A percentile compares a stretch with the other conserved stretches of the same genome.
Evolutionary conservation across 2,797 vertebrate genomes (phyloP).

Genomic region (Cuniculus paca): DNA sequence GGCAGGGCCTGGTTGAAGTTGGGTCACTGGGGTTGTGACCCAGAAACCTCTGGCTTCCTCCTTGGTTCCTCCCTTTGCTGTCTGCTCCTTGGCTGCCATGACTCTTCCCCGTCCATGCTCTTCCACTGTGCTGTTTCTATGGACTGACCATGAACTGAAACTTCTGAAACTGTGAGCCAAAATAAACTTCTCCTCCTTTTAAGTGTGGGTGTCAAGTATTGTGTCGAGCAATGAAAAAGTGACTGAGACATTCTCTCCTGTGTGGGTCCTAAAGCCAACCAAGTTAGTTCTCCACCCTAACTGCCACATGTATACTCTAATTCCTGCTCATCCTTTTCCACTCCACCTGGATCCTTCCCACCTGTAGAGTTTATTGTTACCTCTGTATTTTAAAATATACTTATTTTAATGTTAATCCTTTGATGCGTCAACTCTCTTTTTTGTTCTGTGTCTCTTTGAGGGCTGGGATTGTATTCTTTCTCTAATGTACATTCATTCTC

Average conservation of each 20-base stretch:
- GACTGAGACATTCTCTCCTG: background rate
- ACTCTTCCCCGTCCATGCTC: background rate
- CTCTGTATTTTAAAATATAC: background rate
- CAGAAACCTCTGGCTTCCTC: background rate
- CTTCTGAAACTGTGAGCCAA: background rate
- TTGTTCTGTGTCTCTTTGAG: background rate
- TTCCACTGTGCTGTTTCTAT: background rate
- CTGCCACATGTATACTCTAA: background rate
- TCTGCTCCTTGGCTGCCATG: background rate
- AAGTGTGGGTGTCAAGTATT: background rate
- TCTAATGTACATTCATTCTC: background rate
- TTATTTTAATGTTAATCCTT: slow-evolving; percentile 42
- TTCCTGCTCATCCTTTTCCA: background rate
- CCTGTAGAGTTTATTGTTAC: background rate
- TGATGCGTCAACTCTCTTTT: background rate
- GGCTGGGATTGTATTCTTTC: background rate
- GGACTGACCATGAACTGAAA: background rate
- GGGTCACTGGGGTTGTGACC: background rate
- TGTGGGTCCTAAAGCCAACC: background rate
- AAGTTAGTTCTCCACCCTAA: background rate
- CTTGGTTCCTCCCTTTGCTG: background rate
- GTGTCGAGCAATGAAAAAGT: background rate
- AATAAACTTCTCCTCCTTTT: background rate
- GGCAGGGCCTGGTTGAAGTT: background rate
- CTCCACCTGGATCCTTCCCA: background rate